These are phyloP conservation scores for Siphlonurus alternatus DNA, from an alignment of 2,888 invertebrate genomes.

Conservation along the genomic window DNA sequence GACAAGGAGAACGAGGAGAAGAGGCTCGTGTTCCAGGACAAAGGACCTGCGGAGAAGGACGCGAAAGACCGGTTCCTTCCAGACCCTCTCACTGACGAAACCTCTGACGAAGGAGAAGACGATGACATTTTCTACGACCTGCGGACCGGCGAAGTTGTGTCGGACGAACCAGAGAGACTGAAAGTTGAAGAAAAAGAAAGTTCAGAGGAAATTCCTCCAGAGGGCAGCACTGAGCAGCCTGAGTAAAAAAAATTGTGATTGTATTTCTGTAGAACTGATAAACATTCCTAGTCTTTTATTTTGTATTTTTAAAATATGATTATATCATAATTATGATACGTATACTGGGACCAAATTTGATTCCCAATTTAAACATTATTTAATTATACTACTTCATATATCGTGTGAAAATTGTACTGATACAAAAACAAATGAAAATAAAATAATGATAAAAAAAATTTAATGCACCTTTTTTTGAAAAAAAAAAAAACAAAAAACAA, in stretches of 20 bases:
- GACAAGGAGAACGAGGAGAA: slow-evolving; percentile 27
- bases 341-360: background rate
- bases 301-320: too few species aligned
- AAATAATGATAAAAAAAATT: too few species aligned
- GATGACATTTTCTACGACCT: slow-evolving; percentile 5
- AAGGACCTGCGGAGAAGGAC: slow-evolving; percentile 4
- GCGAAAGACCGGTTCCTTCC: background rate
- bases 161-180: slow-evolving; percentile 6
- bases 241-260: background rate
- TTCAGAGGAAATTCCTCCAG: background rate
- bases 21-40: slow-evolving; percentile 1
- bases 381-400: too few species aligned
- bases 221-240: background rate
- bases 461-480: too few species aligned
- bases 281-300: background rate
- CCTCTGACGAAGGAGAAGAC: background rate
- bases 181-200: slow-evolving; percentile 1
- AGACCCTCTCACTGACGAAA: background rate
- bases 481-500: too few species aligned
- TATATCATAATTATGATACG: too few species aligned
- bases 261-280: background rate
- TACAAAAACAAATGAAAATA: too few species aligned
- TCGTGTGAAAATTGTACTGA: too few species aligned
- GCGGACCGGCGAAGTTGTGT: slow-evolving; percentile 8
- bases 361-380: too few species aligned